Evolutionary conservation across 2,888 invertebrate genomes (phyloP), one percentile per base, ranked within the genome.

Genomic region (Drosophila austrosaltans): DNA sequence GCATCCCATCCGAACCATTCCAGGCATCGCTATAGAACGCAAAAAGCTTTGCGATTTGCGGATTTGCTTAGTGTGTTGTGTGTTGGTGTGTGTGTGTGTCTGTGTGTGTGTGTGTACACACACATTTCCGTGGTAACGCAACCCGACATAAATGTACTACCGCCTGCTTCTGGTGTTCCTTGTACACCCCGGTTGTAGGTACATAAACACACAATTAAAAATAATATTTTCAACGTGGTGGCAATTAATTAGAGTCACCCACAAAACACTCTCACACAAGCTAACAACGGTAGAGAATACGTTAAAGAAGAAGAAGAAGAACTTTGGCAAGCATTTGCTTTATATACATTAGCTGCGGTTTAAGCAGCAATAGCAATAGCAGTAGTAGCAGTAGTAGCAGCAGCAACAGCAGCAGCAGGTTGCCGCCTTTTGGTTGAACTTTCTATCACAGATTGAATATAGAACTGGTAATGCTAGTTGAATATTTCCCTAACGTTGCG

Each of bases 121-220:
- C 44, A 48, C 30, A 36, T 39, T 48, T 54, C 48, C 65, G 56
- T 69, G 65, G 32, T 39, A 63, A 57, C 53, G 61, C 54, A 48
- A 48, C 25, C 48, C 48, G 12, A 48, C 48, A 48, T 25, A 12
- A 16, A 68, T 63, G 57, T 42, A 63, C 53, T 61, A 65, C 62
- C 63, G 61, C 61, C 66, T 28, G 30, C 60, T 59, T 44, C 32
- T 58, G 62, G 69, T 63, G 48, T 48, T 42, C 42, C 12, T 63
- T 36, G 36, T 36, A 36, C 22, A 22, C 48, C 20, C 22, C 3
- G 48, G 22, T 48, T 48, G 66, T 66, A 61, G 73, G 66, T 68
- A 74, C 81, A 89, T 89, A 90, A 90, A 89, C 89, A 88, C 86
- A 90, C 88, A 90, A 87, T 89, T 90, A 88, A 90, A 87, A 89